phyloP scores from a whole-genome alignment of 2,888 invertebrate genomes.

The Sesia bembeciformis region DNA sequence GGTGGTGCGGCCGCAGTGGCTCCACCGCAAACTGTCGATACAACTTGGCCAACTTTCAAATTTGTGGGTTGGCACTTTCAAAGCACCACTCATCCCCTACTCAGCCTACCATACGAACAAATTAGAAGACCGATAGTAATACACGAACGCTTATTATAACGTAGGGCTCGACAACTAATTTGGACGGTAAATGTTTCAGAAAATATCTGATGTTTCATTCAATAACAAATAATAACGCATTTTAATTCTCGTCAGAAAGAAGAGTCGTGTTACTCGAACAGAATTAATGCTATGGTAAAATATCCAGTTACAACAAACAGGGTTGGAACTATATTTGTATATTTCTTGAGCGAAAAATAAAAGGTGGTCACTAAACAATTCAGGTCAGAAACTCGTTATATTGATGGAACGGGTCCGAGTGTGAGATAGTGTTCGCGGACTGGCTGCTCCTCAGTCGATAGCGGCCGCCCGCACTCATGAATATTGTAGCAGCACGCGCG shows the following conservation, averaged over 20 bases:
- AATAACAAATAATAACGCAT: no score
- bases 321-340: not conserved
- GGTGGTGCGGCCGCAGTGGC: not conserved
- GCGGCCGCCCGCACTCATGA: constrained; percentile 36
- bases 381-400: constrained; percentile 51
- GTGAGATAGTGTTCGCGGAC: constrained; percentile 41
- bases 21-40: constrained; percentile 42
- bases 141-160: not conserved
- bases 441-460: constrained; percentile 14
- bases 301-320: not conserved
- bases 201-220: no score
- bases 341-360: constrained; percentile 13
- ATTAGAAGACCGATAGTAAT: not conserved
- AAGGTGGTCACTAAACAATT: constrained; percentile 47
- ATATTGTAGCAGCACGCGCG: constrained; percentile 48
- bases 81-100: constrained; percentile 16
- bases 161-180: no score
- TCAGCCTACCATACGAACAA: constrained; percentile 21
- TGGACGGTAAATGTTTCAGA: no score
- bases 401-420: constrained; percentile 50
- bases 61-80: constrained; percentile 63
- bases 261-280: no score
- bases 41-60: constrained; percentile 66
- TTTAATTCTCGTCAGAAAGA: no score
- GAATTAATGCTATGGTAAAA: not conserved